Conservation (phyloP, 2,888 invertebrate genomes). For the Pseudococcus longispinus region DNA sequence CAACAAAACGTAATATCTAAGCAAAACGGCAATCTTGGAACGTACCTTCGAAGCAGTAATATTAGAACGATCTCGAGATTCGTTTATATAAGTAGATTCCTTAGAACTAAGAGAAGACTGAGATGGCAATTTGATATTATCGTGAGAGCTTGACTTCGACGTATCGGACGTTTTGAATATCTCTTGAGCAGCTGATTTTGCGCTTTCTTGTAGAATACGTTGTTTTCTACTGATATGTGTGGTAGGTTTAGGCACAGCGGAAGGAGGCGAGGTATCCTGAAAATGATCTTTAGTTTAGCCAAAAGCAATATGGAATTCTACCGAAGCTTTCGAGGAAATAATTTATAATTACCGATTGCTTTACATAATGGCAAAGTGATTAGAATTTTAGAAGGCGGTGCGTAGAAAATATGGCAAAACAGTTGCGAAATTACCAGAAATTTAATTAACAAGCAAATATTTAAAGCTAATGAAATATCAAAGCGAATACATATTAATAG, state of each 20-base stretch:
- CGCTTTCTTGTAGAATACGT: constrained; percentile 57
- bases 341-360: neutral
- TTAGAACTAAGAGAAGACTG: constrained; percentile 1
- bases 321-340: neutral
- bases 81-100: constrained; percentile 39
- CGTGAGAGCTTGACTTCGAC: neutral
- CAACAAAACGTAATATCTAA: neutral
- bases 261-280: neutral
- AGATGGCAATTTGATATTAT: neutral
- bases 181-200: constrained; percentile 32
- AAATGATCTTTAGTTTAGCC: neutral
- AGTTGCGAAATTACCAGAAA: neutral
- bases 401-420: neutral
- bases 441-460: neutral
- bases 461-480: neutral
- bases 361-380: neutral
- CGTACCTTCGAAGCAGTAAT: neutral
- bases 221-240: constrained; percentile 56
- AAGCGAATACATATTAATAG: neutral
- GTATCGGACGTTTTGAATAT: neutral
- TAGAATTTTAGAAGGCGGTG: neutral
- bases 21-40: neutral
- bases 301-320: neutral
- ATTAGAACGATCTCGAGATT: constrained; percentile 9
- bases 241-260: neutral